Base-by-base conservation (phyloP, 2,888 invertebrate species). In the Pollenia angustigena region DNA sequence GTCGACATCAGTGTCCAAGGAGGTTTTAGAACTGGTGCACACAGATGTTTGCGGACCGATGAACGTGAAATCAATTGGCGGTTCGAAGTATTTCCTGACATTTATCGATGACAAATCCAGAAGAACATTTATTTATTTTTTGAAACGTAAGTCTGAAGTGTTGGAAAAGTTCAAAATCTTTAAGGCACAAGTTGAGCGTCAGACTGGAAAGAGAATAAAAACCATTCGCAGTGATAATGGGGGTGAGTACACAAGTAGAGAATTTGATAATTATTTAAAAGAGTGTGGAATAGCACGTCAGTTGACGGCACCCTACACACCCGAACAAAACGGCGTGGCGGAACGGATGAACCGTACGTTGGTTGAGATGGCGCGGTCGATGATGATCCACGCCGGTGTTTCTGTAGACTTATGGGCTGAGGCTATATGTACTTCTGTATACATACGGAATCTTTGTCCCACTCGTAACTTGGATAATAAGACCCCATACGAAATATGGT, bases 371-470 rank as follows among this genome's bases (percentile, higher is more conserved):
- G 85, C 84, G 4, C 46, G 85, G 8, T 83, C 54, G 14, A 75
- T 82, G 81, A 14, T 82, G 44, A 8, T 75, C 7, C 64, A 74
- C 52, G 16, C 62, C 23, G 62, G 50, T n/a, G 42, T 66, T 12
- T 12, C 80, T 32, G n/a, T 80, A 18, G 71, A 18, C 72, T 81
- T 88, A 23, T 83, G 83, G 87, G 80, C 88, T 54, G 83, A 83
- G 52, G 85, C 88, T 66, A 78, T 86, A 14, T 76, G 62, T n/a
- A n/a, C n/a, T n/a, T n/a, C n/a, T n/a, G n/a, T 69, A 7, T 88
- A 84, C 52, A 74, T 86, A 32, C 74, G 88, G 16, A 85, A 85
- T 54, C 74, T 76, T 58, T 85, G 80, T 58, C 85, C 50, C 14
- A 50, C 6, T 10, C 10, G 14, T 6, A 11, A 12, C 4, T 14